Conservation (phyloP, 2,113 vertebrate genomes). For the Hystrix cristata region DNA sequence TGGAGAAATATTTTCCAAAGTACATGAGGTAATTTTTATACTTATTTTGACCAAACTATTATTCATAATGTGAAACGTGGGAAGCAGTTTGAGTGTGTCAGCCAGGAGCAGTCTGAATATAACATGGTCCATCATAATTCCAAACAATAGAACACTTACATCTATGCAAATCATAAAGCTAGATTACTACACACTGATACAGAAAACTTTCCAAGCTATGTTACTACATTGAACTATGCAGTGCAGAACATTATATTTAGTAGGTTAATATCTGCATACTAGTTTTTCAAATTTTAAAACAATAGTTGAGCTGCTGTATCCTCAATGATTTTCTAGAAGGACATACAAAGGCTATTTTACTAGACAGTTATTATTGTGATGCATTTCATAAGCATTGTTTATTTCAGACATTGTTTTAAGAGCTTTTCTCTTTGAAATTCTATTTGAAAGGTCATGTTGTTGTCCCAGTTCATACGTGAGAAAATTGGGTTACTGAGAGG, state of each 20-base stretch:
- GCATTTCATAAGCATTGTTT: background rate
- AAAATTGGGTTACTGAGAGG: background rate
- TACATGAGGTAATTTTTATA: slow-evolving; percentile 15
- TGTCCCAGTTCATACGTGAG: background rate
- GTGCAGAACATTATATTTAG: background rate
- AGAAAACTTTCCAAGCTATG: background rate
- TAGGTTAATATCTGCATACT: background rate
- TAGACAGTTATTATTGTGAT: background rate
- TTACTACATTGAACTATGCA: background rate
- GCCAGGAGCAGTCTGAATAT: background rate
- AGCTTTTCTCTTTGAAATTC: background rate
- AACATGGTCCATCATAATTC: background rate
- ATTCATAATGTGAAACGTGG: slow-evolving; percentile 52
- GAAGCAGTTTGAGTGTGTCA: slow-evolving; percentile 54
- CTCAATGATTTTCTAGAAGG: background rate
- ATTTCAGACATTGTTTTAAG: slow-evolving; percentile 7
- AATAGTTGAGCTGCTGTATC: background rate
- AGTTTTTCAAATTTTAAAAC: background rate
- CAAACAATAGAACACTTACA: background rate
- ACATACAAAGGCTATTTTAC: background rate
- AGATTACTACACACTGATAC: background rate
- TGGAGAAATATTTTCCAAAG: slow-evolving; percentile 48
- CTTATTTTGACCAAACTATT: slow-evolving; percentile 57
- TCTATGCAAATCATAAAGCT: background rate
- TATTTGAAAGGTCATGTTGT: background rate